These are phyloP conservation scores for Notothenia coriiceps DNA, from an alignment of 2,113 vertebrate genomes.

Conservation along the genomic window DNA sequence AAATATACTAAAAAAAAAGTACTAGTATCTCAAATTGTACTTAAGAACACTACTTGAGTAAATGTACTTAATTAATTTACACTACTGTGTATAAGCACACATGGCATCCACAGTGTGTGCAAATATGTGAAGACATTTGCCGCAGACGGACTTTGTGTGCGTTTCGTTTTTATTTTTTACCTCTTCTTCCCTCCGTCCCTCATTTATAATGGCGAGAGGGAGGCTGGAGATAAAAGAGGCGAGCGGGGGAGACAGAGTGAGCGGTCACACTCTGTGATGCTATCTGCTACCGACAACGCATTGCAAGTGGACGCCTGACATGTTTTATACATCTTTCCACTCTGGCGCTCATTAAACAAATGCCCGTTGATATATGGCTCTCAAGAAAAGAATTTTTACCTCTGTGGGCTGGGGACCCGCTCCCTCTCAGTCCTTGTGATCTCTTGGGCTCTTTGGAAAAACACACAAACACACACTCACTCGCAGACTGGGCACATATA, in stretches of 20 bases:
- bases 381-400: slow-evolving; percentile 91
- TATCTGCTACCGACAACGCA: slow-evolving; percentile 92
- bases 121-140: slow-evolving; percentile 38
- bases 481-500: slow-evolving; percentile 13
- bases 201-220: slow-evolving; percentile 93
- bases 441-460: slow-evolving; percentile 75
- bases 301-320: slow-evolving; percentile 92
- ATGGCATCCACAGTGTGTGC: neutral
- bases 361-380: slow-evolving; percentile 88
- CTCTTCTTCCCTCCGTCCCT: slow-evolving; percentile 90
- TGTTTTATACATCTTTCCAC: slow-evolving; percentile 95
- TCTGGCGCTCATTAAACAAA: slow-evolving; percentile 96
- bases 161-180: slow-evolving; percentile 84
- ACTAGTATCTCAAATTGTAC: no score
- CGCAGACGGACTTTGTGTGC: slow-evolving; percentile 53
- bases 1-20: no score
- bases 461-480: slow-evolving; percentile 31
- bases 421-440: slow-evolving; percentile 68
- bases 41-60: no score
- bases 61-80: no score
- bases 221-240: slow-evolving; percentile 90
- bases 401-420: slow-evolving; percentile 74
- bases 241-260: slow-evolving; percentile 90
- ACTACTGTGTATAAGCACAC: neutral
- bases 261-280: slow-evolving; percentile 92